These are phyloP conservation scores for Diaperis boleti DNA, from an alignment of 2,888 invertebrate species.

Conservation along the genomic window DNA sequence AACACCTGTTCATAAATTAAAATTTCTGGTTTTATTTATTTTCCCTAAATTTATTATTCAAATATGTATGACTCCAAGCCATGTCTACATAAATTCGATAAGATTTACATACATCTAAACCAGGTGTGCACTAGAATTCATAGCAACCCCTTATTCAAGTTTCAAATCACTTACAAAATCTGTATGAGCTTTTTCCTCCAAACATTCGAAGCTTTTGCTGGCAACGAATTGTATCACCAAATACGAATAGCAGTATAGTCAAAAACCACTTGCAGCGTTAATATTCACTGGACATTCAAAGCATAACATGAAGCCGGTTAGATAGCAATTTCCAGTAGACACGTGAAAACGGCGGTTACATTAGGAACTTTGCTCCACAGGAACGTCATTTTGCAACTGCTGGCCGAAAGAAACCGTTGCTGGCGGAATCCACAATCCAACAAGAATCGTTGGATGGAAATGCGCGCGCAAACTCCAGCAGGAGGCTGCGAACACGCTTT, in stretches of 20 bases:
- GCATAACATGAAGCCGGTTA: slow-evolving; percentile 4
- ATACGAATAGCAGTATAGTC: slow-evolving; percentile 21
- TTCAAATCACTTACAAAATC: neutral
- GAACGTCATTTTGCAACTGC: slow-evolving; percentile 51
- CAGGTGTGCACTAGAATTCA: too few relatives aligned
- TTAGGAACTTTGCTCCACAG: slow-evolving; percentile 28
- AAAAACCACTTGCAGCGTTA: slow-evolving; percentile 7
- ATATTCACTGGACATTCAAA: too few relatives aligned
- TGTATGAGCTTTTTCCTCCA: neutral
- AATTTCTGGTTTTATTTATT: too few relatives aligned
- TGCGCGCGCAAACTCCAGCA: slow-evolving; percentile 50
- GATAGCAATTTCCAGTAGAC: slow-evolving; percentile 6
- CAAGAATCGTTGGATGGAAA: slow-evolving; percentile 29
- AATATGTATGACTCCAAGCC: too few relatives aligned
- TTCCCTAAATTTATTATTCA: too few relatives aligned
- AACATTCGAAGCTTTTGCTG: neutral
- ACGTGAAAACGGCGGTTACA: slow-evolving; percentile 23
- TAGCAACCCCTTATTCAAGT: too few relatives aligned
- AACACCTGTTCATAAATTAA: too few relatives aligned
- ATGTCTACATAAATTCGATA: too few relatives aligned
- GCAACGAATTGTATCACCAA: slow-evolving; percentile 5
- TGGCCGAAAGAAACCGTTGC: slow-evolving; percentile 46
- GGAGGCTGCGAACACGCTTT: slow-evolving; percentile 36
- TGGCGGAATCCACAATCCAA: slow-evolving; percentile 39
- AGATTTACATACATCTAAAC: too few relatives aligned